Percentiles rank a stretch among this genome's conserved stretches.
These are phyloP conservation scores for Mobula hypostoma DNA, from an alignment of 2,113 vertebrate species.

Conservation along the genomic window DNA sequence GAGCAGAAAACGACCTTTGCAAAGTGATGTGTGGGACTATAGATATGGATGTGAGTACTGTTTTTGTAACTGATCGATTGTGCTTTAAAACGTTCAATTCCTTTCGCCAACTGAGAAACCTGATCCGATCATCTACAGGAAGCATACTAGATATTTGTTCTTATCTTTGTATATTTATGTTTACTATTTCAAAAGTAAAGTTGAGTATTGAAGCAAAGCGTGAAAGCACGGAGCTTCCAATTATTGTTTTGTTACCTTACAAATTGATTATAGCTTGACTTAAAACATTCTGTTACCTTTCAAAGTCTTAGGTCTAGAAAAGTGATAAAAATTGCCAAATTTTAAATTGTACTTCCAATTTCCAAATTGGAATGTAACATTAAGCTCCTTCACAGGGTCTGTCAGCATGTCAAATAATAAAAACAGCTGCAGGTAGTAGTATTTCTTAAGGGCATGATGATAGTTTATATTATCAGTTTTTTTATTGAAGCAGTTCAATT, in stretches of 20 bases:
- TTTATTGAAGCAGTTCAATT: not conserved
- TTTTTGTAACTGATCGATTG: not conserved
- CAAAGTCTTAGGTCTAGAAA: not conserved
- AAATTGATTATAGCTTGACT: not conserved
- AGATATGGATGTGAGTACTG: slow-evolving; percentile 21
- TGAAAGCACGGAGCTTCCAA: not conserved
- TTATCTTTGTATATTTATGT: too few relatives aligned
- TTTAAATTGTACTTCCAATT: not conserved
- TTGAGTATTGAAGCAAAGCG: not conserved
- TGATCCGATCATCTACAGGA: not conserved
- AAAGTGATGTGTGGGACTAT: not conserved
- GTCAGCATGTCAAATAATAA: not conserved
- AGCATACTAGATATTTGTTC: not conserved
- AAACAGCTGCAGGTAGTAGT: not conserved
- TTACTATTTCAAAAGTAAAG: not conserved
- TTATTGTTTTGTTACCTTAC: not conserved
- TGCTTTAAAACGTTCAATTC: not conserved
- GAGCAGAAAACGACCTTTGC: not conserved
- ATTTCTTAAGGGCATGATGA: too few relatives aligned
- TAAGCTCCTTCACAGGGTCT: not conserved
- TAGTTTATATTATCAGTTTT: not conserved
- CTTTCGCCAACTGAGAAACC: not conserved
- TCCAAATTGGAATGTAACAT: not conserved
- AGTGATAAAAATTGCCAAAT: not conserved
- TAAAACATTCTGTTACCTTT: not conserved